A percentile compares a stretch with the other conserved stretches of the same genome.
Conservation (phyloP, 1,140 invertebrate genomes). For the Pachypeltis micranthus region DNA sequence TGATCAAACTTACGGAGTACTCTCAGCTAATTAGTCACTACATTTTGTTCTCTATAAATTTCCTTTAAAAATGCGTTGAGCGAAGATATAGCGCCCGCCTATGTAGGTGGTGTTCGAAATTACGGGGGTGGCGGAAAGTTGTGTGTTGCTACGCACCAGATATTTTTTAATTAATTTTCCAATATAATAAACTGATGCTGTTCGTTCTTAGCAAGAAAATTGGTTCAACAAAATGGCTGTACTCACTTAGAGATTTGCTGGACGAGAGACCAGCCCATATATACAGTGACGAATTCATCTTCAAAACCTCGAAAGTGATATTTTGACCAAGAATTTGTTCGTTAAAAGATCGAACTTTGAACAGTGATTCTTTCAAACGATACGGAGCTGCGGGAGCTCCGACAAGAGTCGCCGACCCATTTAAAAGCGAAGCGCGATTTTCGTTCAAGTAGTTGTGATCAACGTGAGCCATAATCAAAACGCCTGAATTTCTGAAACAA, state of each 20-base stretch:
- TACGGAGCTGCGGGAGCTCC: background rate
- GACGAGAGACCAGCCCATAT: background rate
- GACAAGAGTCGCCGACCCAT: background rate
- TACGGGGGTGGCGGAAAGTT: background rate
- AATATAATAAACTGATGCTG: background rate
- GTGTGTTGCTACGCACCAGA: background rate
- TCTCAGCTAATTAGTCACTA: too few relatives aligned
- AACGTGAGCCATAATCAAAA: too few relatives aligned
- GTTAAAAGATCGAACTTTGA: background rate
- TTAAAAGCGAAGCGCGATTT: too few relatives aligned
- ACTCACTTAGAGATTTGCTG: background rate
- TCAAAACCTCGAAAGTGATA: background rate
- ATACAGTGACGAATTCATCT: background rate
- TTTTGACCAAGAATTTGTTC: background rate
- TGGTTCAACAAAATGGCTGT: background rate
- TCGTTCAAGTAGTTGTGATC: too few relatives aligned
- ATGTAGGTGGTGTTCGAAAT: background rate
- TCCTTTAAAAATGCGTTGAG: too few relatives aligned
- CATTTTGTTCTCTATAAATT: too few relatives aligned
- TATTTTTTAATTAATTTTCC: background rate
- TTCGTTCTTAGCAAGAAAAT: background rate
- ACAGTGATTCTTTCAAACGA: background rate
- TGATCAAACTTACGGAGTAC: too few relatives aligned
- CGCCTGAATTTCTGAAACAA: too few relatives aligned
- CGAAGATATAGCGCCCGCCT: too few relatives aligned